Conservation (phyloP, 2,797 vertebrate species). For the Artibeus jamaicensis region DNA sequence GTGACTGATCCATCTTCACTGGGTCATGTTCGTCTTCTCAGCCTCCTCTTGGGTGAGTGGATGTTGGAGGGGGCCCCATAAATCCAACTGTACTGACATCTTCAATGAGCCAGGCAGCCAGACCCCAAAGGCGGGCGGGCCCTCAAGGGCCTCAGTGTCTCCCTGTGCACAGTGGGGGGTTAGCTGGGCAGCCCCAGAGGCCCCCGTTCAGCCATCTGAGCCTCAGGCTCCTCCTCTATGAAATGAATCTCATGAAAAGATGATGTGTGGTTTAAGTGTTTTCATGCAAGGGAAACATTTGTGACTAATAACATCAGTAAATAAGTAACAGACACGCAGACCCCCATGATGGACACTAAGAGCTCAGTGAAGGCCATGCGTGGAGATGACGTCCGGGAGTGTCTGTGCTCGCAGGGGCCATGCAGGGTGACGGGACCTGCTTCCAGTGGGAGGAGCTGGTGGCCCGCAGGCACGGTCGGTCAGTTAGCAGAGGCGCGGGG, state of each 20-base stretch:
- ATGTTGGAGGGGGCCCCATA: background rate
- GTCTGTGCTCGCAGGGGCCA: rapidly evolving
- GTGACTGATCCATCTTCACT: rapidly evolving
- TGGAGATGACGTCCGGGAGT: background rate
- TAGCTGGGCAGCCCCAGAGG: background rate
- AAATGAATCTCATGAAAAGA: background rate
- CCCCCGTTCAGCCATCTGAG: background rate
- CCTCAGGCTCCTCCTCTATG: background rate
- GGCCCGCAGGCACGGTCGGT: background rate
- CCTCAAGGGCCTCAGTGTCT: background rate
- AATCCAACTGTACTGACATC: background rate
- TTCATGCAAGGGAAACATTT: background rate
- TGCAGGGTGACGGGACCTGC: background rate
- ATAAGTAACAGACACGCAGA: background rate
- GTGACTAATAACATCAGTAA: background rate
- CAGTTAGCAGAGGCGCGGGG: background rate
- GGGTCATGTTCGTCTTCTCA: background rate
- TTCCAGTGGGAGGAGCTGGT: too few species aligned
- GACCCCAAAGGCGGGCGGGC: background rate
- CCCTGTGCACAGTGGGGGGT: rapidly evolving
- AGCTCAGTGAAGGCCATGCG: background rate
- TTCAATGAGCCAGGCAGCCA: background rate
- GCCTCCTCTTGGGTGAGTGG: background rate
- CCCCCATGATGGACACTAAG: rapidly evolving
- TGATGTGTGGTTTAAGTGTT: background rate